Evolutionary conservation across 2,797 vertebrate species (phyloP).

Genomic region (Lagorchestes hirsutus): DNA sequence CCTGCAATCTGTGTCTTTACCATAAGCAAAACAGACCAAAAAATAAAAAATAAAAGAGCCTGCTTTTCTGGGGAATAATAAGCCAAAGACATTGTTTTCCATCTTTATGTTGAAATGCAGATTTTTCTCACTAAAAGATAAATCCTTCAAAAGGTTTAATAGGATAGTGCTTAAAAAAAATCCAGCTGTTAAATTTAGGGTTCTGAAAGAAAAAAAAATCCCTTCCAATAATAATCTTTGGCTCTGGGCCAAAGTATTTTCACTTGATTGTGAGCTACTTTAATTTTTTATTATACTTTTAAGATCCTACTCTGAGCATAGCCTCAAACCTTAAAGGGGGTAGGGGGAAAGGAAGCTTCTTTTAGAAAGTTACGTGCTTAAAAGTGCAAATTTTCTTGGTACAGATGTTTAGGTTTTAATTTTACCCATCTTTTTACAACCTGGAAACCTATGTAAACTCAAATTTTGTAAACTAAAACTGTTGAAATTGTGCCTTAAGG

Average conservation of each 20-base stretch:
- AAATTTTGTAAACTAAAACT: background rate
- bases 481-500: background rate
- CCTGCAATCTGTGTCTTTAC: conserved; percentile 78
- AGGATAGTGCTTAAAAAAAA: conserved; percentile 80
- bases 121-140: conserved; percentile 82
- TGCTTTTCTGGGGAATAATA: conserved; percentile 79
- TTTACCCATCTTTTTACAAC: background rate
- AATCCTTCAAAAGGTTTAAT: conserved; percentile 82
- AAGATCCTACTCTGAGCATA: conserved; percentile 71
- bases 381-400: conserved; percentile 70
- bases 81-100: conserved; percentile 77
- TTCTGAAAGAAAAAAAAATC: conserved; percentile 83
- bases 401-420: conserved; percentile 20
- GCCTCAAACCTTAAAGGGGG: conserved; percentile 48
- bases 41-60: conserved; percentile 49
- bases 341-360: background rate
- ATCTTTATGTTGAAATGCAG: conserved; percentile 81
- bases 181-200: conserved; percentile 83
- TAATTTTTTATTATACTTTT: conserved; percentile 77
- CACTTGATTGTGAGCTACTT: conserved; percentile 81
- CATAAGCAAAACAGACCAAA: conserved; percentile 78
- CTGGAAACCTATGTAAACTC: background rate
- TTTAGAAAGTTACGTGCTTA: conserved; percentile 21
- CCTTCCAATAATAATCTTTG: conserved; percentile 81
- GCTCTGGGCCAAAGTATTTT: conserved; percentile 80